Evolutionary conservation across 2,888 invertebrate species (phyloP), one percentile per base, ranked within the genome.

Genomic region (Tetragonula carbonaria): DNA sequence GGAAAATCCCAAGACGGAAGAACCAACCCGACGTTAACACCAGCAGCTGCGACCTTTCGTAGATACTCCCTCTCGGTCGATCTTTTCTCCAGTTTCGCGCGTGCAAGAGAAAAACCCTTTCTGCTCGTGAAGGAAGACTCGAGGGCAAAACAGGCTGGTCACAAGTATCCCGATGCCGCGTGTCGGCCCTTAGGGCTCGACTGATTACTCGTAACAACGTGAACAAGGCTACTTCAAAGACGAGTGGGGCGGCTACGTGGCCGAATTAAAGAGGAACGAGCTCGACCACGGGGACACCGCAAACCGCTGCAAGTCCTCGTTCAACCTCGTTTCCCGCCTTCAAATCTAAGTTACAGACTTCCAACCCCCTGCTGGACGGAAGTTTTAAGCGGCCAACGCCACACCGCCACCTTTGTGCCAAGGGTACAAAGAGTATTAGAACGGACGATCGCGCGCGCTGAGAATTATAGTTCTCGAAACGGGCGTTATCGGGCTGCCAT

Each of bases 221-320:
- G 86, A 88, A 88, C 89, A 91, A 91, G 91, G 91, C 92, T 92
- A 90, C 93, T 92, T 92, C 92, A 93, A 92, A 93, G 92, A 91
- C 90, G 90, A 91, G 91, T 86, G 57, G 78, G 68, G 77, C 85
- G 85, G 86, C 86, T 83, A 87, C 91, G 91, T 90, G 73, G 90
- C 89, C 89, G 90, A 92, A 93, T 93, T 93, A 93, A 92, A 92
- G 92, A 91, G 92, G 91, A 92, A 89, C 92, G 87, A 90, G 89
- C 88, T 74, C 80, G 78, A 84, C 74, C 86, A 77, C 76, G 77
- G 75, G 86, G 84, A 83, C 79, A 85, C 88, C 88, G 72, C 88
- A 88, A 87, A 85, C 83, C 81, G 79, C 68, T 62, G 28, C 80
- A 18, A 75, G 59, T 45, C 80, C 80, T 59, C 45, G 73, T 74